A percentile compares a stretch with the other conserved stretches of the same genome.
phyloP scores from a whole-genome alignment of 2,797 vertebrate genomes.

The Sparus aurata region DNA sequence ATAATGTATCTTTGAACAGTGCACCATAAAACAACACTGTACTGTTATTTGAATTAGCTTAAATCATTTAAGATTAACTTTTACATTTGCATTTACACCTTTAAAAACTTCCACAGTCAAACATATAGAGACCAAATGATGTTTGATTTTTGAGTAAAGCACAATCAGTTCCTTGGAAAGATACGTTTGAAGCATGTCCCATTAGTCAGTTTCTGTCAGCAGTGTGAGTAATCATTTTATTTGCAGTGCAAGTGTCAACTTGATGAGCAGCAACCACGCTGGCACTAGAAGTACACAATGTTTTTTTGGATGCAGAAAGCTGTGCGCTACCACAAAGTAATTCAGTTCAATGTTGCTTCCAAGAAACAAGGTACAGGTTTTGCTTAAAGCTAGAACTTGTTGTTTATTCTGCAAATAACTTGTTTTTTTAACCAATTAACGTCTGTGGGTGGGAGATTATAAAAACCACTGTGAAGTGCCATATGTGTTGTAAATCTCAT shows the following conservation, averaged over 20 bases:
- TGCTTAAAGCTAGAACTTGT: slow-evolving; percentile 33
- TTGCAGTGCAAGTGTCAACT: slow-evolving; percentile 45
- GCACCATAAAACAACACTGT: neutral
- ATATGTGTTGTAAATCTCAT: slow-evolving; percentile 66
- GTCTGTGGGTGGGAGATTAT: slow-evolving; percentile 38
- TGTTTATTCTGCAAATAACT: slow-evolving; percentile 34
- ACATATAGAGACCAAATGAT: neutral
- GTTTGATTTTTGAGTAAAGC: neutral
- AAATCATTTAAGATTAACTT: neutral
- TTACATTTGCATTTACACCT: neutral
- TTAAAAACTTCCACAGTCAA: neutral
- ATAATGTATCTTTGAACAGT: neutral
- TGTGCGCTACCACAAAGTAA: slow-evolving; percentile 42
- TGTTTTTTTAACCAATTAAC: slow-evolving; percentile 44
- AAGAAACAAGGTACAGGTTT: slow-evolving; percentile 38
- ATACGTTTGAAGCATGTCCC: neutral
- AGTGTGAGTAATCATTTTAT: slow-evolving; percentile 33
- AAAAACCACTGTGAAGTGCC: slow-evolving; percentile 45
- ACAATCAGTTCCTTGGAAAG: neutral
- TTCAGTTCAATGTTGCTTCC: slow-evolving; percentile 38
- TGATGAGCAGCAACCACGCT: slow-evolving; percentile 36
- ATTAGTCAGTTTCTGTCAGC: slow-evolving; percentile 33
- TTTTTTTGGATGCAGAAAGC: slow-evolving; percentile 17
- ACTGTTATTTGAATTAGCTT: neutral
- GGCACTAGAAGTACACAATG: slow-evolving; percentile 28